Base-by-base conservation (phyloP, 2,113 vertebrate species). In the Corvus moneduloides region DNA sequence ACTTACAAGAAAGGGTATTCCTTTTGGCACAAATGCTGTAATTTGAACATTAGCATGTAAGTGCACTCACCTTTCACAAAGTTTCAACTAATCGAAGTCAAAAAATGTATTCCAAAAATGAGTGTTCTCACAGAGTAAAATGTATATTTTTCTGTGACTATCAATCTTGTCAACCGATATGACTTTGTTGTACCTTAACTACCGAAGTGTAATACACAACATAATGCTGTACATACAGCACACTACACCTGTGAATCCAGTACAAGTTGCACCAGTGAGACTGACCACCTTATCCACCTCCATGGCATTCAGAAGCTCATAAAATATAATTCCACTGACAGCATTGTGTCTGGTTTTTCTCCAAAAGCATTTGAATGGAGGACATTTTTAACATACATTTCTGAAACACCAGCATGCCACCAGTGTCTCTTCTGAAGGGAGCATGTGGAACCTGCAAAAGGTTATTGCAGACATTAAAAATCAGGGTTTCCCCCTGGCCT, bases 131-230 rank as follows among this genome's bases (percentile, higher is more conserved):
- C 16, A 56, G 77, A 61, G 5, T 46, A 55, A 68, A 80, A 51
- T 21, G 4, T 0, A 0, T 35, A 17, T n/a, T 19, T 64, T 61
- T 16, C 12, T 26, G 7, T 35, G 39, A 84, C 26, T 43, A 49
- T 19, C 41, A 46, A 4, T 61, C 14, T 27, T 48, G 13, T n/a
- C 37, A 48, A 24, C 27, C 3, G 1, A 17, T 23, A 37, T 6
- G 44, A 55, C 5, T 54, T 80, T 43, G 8, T 58, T 30, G 11
- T 21, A 26, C 30, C 10, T 46, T 59, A 63, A 59, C 24, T n/a
- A 44, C 13, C 46, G 27, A 73, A 54, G 10, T 12, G 11, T 15
- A n/a, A 46, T 7, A 26, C 12, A 21, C 6, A 46, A 10, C 8
- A 64, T 13, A 27, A 17, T 24, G n/a, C 32, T 59, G 43, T 63